Evolutionary conservation across 2,797 vertebrate species (phyloP).

Genomic region (Pristis pectinata): DNA sequence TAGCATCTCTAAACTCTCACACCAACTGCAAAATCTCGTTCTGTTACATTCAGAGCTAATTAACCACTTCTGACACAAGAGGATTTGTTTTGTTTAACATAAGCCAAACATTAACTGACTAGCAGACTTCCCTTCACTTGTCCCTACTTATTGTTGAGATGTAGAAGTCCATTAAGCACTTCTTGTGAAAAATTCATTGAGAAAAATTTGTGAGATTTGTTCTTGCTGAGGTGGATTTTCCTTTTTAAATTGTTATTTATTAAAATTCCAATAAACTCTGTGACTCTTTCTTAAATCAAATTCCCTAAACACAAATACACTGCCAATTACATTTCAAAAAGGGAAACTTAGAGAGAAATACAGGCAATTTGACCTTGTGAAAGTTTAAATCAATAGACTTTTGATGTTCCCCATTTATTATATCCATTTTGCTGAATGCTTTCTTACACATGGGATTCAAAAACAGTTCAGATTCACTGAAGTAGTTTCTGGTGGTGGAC

Average conservation of each 20-base stretch:
- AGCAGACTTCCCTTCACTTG: neutral
- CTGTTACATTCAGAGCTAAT: neutral
- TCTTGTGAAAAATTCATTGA: neutral
- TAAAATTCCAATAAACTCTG: neutral
- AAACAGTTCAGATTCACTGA: neutral
- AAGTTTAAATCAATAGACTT: neutral
- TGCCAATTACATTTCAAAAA: slow-evolving; percentile 24
- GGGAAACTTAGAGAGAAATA: neutral
- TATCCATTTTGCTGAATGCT: neutral
- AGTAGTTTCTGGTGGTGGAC: neutral
- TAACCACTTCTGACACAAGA: neutral
- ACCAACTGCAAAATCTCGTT: neutral
- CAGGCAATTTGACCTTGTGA: neutral
- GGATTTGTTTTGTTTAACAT: neutral
- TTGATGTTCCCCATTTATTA: neutral
- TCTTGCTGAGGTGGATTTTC: neutral
- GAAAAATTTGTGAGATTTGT: neutral
- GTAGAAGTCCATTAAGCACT: neutral
- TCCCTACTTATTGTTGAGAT: neutral
- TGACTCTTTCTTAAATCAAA: neutral
- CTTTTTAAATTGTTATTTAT: neutral
- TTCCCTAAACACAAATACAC: neutral
- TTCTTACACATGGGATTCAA: neutral
- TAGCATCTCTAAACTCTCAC: neutral
- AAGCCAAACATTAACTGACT: neutral